phyloP scores from a whole-genome alignment of 1,140 invertebrate genomes.

The Bradysia coprophila region DNA sequence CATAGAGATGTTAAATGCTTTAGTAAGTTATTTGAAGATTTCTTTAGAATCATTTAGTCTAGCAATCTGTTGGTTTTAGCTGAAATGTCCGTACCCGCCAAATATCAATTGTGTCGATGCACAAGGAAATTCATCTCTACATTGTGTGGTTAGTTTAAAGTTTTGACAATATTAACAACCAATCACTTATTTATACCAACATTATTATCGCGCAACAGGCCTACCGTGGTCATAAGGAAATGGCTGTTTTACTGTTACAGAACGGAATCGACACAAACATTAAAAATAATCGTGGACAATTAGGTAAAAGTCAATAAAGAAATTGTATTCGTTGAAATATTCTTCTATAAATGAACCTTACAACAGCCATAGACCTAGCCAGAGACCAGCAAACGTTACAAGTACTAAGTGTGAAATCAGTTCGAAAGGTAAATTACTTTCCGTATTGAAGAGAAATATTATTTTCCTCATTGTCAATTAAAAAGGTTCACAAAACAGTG shows the following conservation, averaged over 20 bases:
- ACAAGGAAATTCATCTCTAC: conserved; percentile 46
- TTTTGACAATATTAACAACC: too few relatives aligned
- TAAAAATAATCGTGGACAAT: conserved; percentile 28
- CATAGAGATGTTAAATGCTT: conserved; percentile 29
- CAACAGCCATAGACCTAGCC: conserved; percentile 35
- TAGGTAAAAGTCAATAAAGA: not conserved
- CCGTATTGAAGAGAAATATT: too few relatives aligned
- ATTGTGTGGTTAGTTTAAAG: too few relatives aligned
- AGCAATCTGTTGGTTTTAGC: too few relatives aligned
- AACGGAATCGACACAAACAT: conserved; percentile 33
- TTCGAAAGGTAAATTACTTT: too few relatives aligned
- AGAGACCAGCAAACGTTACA: conserved; percentile 41
- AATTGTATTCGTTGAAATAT: not conserved
- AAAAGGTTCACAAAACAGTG: conserved; percentile 33
- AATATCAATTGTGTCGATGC: conserved; percentile 28
- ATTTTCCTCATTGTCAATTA: too few relatives aligned
- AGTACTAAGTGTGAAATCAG: conserved; percentile 40
- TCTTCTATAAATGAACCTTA: not conserved
- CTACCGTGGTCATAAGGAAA: conserved; percentile 40
- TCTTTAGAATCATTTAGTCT: too few relatives aligned
- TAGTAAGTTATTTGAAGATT: conserved; percentile 24
- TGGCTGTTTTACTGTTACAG: conserved; percentile 44
- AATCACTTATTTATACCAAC: too few relatives aligned
- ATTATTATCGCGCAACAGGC: too few relatives aligned
- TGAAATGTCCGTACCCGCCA: conserved; percentile 22